These are phyloP conservation scores for Tetramorium alpestre DNA, from an alignment of 1,140 invertebrate genomes.

Conservation along the genomic window DNA sequence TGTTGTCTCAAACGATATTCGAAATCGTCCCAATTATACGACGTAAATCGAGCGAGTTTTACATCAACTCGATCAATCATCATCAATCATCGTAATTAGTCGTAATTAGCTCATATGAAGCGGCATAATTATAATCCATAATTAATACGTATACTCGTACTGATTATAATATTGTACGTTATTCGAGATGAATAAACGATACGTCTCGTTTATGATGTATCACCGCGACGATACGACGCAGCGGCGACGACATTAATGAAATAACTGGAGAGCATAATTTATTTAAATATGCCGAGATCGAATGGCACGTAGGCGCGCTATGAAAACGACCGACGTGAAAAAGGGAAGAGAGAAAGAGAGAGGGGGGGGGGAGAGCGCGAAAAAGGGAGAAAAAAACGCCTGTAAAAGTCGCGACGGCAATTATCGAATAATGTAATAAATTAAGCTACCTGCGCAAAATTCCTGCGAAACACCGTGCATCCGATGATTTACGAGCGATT, in stretches of 20 bases:
- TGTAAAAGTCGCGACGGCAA: constrained; percentile 24
- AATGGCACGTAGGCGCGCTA: constrained; percentile 13
- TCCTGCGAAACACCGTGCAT: constrained; percentile 22
- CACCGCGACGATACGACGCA: constrained; percentile 18
- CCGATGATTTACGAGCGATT: constrained; percentile 59
- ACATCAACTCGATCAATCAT: constrained; percentile 8
- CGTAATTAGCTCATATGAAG: constrained; percentile 30
- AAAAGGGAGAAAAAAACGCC: background rate
- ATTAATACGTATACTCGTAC: constrained; percentile 40
- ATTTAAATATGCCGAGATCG: constrained; percentile 50
- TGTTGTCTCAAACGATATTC: background rate
- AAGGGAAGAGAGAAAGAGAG: background rate
- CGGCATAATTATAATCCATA: constrained; percentile 45
- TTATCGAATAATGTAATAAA: constrained; percentile 58
- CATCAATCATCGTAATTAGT: constrained; percentile 32
- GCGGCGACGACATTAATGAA: constrained; percentile 43
- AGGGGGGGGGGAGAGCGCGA: background rate
- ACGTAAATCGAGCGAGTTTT: constrained; percentile 15
- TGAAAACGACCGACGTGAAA: background rate
- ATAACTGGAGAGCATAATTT: constrained; percentile 49
- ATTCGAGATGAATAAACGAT: constrained; percentile 55
- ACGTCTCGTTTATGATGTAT: constrained; percentile 42
- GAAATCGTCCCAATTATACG: background rate
- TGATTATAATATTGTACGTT: constrained; percentile 50
- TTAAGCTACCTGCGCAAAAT: constrained; percentile 37